Base-by-base conservation (phyloP, 1,140 invertebrate genomes). In the Vanessa atalanta region DNA sequence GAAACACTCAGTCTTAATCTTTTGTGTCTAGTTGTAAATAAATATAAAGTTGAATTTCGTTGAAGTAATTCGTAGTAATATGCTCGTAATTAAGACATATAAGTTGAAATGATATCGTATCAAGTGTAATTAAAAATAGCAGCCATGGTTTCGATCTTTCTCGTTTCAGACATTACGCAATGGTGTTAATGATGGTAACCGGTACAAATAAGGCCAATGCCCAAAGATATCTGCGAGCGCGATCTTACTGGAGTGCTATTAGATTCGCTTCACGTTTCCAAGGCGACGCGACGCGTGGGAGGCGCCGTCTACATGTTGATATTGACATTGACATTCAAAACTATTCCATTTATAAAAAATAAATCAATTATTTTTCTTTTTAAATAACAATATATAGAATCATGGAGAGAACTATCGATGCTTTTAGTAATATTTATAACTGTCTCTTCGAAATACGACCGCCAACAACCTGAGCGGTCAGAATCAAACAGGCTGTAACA, bases 201-300 rank as follows among this genome's bases (percentile, higher is more conserved):
- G 23, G 31, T 47, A 14, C 60, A 68, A 67, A 73, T 57, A 64
- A 63, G 65, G 66, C 65, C 65, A 73, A 73, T 73, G 71, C 67
- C 71, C 66, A 67, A 15, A 63, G 65, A 51, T 73, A 73, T 73
- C 55, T 20, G 1, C 20, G 47, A 68, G 53, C 16, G n/a, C 48
- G 47, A 74, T 74, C 60, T 68, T 4, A 53, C 37, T 51, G 20
- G 37, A 47, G 47, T 65, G 47, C 50, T 68, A 72, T 65, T 66
- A 65, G 60, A 20, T 47, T 65, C 43, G 57, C 64, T 65, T 47
- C 55, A 31, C 60, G n/a, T 16, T 70, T 47, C 47, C 48, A 51
- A 51, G 57, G 26, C 9, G 37, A 43, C 37, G 37, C 43, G 14
- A 26, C 55, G 31, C 65, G 74, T 76, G 74, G 65, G 70, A 76